A percentile compares a stretch with the other conserved stretches of the same genome.
Conservation (phyloP, 2,888 invertebrate species). For the Mycogona germanica region DNA sequence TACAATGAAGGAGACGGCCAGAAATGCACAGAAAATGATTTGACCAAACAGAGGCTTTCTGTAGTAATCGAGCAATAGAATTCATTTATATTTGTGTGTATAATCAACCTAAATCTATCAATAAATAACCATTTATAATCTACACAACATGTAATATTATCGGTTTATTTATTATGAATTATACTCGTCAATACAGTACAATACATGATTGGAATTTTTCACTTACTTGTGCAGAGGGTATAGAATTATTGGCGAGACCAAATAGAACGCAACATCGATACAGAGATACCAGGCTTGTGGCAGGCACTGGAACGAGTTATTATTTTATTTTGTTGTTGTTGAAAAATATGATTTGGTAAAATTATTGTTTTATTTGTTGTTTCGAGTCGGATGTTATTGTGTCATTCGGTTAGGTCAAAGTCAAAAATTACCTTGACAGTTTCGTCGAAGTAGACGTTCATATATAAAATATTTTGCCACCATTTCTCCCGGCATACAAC, state of each 20-base stretch:
- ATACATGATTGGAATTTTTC: too few species aligned
- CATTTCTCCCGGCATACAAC: constrained; percentile 11
- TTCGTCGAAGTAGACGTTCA: background rate
- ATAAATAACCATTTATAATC: too few species aligned
- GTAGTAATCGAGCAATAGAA: too few species aligned
- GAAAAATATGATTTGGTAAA: background rate
- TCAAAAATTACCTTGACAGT: background rate
- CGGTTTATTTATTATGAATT: too few species aligned
- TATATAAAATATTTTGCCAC: constrained; percentile 16
- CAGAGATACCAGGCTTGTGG: constrained; percentile 23
- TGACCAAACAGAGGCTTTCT: constrained; percentile 8
- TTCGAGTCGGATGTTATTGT: background rate
- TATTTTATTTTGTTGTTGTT: background rate
- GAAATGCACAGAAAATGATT: background rate
- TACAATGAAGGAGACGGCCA: background rate
- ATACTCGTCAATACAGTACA: too few species aligned
- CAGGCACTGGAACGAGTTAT: constrained; percentile 20
- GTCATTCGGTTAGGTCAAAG: background rate
- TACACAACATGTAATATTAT: too few species aligned
- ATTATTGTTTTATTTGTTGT: background rate
- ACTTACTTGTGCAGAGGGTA: constrained; percentile 21
- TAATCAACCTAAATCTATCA: too few species aligned
- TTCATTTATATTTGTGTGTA: too few species aligned
- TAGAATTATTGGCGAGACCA: constrained; percentile 23
- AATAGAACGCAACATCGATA: constrained; percentile 24